Evolutionary conservation across 1,140 invertebrate genomes (phyloP).

Genomic region (Drosophila nasuta): DNA sequence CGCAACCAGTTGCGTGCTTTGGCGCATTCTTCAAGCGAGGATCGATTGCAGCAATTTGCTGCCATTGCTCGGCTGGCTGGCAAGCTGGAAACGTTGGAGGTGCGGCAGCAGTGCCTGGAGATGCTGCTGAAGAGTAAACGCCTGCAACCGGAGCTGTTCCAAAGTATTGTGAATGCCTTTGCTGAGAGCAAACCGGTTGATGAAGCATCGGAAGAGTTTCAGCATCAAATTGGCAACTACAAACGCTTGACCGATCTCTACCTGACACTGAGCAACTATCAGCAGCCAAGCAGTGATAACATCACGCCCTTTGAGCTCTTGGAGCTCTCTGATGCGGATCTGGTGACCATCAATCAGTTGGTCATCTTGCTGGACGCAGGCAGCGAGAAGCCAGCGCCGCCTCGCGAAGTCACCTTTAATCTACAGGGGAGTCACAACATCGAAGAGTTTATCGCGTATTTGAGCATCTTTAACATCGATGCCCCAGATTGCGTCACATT

Average conservation of each 20-base stretch:
- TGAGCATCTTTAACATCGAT: slow-evolving; percentile 75
- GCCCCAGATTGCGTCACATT: slow-evolving; percentile 49
- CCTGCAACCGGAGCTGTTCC: slow-evolving; percentile 67
- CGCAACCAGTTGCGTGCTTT: slow-evolving; percentile 88
- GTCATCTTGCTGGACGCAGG: slow-evolving; percentile 63
- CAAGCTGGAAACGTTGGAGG: slow-evolving; percentile 91
- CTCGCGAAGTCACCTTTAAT: slow-evolving; percentile 65
- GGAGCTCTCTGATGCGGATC: slow-evolving; percentile 71
- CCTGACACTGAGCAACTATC: slow-evolving; percentile 40
- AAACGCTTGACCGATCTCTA: slow-evolving; percentile 73
- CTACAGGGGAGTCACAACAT: slow-evolving; percentile 52
- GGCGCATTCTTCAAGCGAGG: slow-evolving; percentile 85
- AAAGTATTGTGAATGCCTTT: slow-evolving; percentile 66
- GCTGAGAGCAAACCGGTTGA: slow-evolving; percentile 5
- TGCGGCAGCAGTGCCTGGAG: slow-evolving; percentile 90
- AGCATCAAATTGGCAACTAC: slow-evolving; percentile 68
- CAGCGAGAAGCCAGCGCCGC: slow-evolving; percentile 38
- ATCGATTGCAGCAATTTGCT: slow-evolving; percentile 19
- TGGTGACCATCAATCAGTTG: slow-evolving; percentile 80
- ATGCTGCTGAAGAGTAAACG: slow-evolving; percentile 87
- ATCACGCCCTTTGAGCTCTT: slow-evolving; percentile 54
- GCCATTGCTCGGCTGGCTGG: slow-evolving; percentile 85
- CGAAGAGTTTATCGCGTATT: slow-evolving; percentile 77
- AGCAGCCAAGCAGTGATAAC: slow-evolving; percentile 1
- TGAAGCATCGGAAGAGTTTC: slow-evolving; percentile 46